Evolutionary conservation across 2,888 invertebrate genomes (phyloP), one percentile per base, ranked within the genome.

Genomic region (Troides oblongomaculatus): DNA sequence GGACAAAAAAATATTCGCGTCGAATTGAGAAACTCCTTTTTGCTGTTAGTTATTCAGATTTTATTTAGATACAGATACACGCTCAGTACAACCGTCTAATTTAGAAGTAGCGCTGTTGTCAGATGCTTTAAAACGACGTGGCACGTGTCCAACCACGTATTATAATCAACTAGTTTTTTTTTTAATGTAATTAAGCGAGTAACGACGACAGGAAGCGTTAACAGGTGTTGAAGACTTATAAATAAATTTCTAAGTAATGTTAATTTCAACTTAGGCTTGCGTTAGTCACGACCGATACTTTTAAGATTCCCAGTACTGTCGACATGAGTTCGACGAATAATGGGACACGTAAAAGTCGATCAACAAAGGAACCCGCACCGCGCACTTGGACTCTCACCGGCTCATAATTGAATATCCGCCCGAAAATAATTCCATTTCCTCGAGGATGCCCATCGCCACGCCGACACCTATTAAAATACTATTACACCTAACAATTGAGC

Each of bases 401-500:
- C 80, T 82, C 66, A 88, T 92, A 92, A 92, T 92, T 92, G 89
- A 92, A 92, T 91, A 92, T 92, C 92, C 92, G 92, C 83, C 83
- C 86, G 75, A 86, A 87, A 85, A 85, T 89, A 88, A 88, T 87
- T 85, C 82, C 79, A 89, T 88, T 90, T 89, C 89, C 88, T 87
- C 83, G 75, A 79, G 79, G 75, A 53, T 53, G 56, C 46, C 59
- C 64, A 64, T 50, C 39, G 53, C 81, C 77, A 77, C 77, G 62
- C 56, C 71, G 72, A 68, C 68, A 72, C 58, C 66, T 67, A 69
- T 72, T 68, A 66, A 66, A 70, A 70, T 68, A 62, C 60, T 50
- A 67, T 67, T 72, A 69, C 68, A 72, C 56, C 68, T 65, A 64
- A 70, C 70, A 70, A 67, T 70, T 53, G 66, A 66, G 50, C n/a